Evolutionary conservation across 2,797 vertebrate species (phyloP).

Genomic region (Leuciscus waleckii): DNA sequence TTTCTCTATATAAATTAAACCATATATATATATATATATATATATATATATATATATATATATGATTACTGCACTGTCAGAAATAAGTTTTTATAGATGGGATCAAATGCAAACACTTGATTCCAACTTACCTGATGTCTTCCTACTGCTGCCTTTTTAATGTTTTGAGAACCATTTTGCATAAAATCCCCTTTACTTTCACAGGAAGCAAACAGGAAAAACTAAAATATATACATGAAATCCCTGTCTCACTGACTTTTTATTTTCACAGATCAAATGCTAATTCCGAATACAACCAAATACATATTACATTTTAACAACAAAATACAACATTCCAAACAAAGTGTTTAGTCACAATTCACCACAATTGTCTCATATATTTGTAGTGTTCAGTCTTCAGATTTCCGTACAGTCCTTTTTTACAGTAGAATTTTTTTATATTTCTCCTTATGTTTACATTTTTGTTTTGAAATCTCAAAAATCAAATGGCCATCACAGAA

Average conservation of each 20-base stretch:
- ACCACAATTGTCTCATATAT: background rate
- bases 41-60: no score
- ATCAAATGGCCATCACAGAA: slow-evolving; percentile 17
- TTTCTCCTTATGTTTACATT: background rate
- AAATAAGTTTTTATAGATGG: background rate
- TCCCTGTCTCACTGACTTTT: background rate
- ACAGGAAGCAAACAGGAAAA: background rate
- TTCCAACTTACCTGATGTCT: background rate
- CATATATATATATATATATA: no score
- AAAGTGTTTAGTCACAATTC: slow-evolving; percentile 5
- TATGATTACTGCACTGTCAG: background rate
- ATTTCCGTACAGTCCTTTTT: background rate
- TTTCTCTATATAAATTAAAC: background rate
- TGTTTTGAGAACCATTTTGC: background rate
- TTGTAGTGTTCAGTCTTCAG: background rate
- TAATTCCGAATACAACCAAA: background rate
- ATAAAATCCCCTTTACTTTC: slow-evolving; percentile 8
- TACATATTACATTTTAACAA: background rate
- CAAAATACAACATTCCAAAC: background rate
- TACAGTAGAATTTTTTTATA: background rate
- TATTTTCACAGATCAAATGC: background rate
- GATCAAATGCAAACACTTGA: background rate
- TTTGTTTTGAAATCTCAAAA: slow-evolving; percentile 1
- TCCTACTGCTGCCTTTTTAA: background rate
- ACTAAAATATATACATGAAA: background rate